A percentile compares a stretch with the other conserved stretches of the same genome.
Conservation (phyloP, 2,113 vertebrate species). For the Sorex araneus region DNA sequence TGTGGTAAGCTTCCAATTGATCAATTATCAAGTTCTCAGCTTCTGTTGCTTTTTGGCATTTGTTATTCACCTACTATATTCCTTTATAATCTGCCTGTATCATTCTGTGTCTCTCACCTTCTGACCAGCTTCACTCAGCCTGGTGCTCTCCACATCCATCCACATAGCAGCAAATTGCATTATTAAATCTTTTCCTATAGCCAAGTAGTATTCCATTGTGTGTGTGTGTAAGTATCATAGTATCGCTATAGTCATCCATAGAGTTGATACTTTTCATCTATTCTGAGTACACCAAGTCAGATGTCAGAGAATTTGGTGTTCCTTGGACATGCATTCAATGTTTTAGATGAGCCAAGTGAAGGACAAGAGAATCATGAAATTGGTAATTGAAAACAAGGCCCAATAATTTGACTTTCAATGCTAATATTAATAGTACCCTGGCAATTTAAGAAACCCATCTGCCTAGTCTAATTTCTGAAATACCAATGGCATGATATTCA, state of each 20-base stretch:
- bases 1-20: no score
- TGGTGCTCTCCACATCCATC: no score
- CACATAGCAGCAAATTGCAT: no score
- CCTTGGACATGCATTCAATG: slow-evolving; percentile 45
- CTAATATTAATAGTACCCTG: background rate
- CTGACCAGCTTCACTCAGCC: no score
- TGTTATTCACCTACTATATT: no score
- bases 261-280: slow-evolving; percentile 83
- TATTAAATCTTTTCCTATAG: no score
- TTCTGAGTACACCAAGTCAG: slow-evolving; percentile 52
- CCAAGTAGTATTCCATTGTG: no score
- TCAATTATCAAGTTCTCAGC: no score
- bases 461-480: background rate
- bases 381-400: background rate
- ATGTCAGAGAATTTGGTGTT: slow-evolving; percentile 76
- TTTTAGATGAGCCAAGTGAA: background rate
- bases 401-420: background rate
- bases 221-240: no score
- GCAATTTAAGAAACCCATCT: background rate
- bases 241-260: background rate
- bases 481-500: background rate
- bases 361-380: background rate
- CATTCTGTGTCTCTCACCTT: no score
- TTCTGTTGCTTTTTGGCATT: no score
- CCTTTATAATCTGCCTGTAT: no score